Conservation (phyloP, 92 coral and sea anemone species). For the Epizoanthus ramosus region DNA sequence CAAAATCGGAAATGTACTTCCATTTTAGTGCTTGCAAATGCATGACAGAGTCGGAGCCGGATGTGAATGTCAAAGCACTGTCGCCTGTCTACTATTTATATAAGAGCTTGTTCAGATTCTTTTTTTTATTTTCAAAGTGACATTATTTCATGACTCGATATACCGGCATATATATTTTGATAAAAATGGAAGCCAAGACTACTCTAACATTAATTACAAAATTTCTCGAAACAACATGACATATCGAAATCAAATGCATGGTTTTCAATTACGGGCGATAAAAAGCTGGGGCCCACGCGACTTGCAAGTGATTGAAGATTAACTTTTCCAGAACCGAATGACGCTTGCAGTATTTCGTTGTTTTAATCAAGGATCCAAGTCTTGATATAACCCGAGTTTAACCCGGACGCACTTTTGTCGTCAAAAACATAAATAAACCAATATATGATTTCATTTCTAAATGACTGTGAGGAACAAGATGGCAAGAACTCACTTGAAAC, state of each 20-base stretch:
- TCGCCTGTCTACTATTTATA: background rate
- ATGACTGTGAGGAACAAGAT: slow-evolving; percentile 11
- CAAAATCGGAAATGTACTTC: background rate
- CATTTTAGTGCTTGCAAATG: background rate
- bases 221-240: background rate
- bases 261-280: slow-evolving; percentile 54
- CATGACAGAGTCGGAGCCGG: background rate
- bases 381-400: background rate
- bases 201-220: background rate
- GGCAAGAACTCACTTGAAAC: slow-evolving; percentile 7
- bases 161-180: background rate
- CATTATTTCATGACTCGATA: background rate
- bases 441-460: slow-evolving; percentile 25
- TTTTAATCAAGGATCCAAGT: background rate
- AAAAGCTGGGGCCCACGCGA: slow-evolving; percentile 41
- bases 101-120: background rate
- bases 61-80: background rate
- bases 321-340: background rate
- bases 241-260: slow-evolving; percentile 49
- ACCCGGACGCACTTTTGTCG: background rate
- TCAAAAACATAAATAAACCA: slow-evolving; percentile 25
- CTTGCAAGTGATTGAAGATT: background rate
- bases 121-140: background rate
- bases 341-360: background rate
- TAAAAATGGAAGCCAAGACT: background rate